Conservation (phyloP, 2,113 vertebrate species). For the Diadophis punctatus region DNA sequence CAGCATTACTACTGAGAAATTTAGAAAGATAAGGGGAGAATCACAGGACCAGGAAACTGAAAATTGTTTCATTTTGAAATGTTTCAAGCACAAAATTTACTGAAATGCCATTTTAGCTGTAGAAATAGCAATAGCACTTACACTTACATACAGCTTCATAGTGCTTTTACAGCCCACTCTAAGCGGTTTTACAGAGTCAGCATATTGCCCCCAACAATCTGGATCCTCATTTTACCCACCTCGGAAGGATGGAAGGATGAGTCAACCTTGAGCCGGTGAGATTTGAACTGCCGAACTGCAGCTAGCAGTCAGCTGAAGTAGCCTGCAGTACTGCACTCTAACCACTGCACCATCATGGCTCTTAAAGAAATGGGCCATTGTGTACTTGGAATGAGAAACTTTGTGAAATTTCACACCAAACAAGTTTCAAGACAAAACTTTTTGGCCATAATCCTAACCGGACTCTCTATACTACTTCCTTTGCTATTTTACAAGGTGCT, state of each 20-base stretch:
- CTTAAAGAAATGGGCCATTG: not conserved
- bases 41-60: not conserved
- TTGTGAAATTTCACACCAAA: not conserved
- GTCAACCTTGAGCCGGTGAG: too few relatives aligned
- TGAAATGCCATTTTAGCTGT: not conserved
- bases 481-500: not conserved
- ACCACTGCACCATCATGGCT: too few relatives aligned
- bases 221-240: too few relatives aligned
- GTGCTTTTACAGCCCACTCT: too few relatives aligned
- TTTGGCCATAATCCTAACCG: not conserved
- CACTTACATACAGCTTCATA: too few relatives aligned
- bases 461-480: not conserved
- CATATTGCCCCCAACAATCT: too few relatives aligned
- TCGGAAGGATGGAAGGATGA: too few relatives aligned
- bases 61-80: not conserved
- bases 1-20: not conserved
- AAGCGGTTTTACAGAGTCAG: too few relatives aligned
- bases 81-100: not conserved
- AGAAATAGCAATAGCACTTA: not conserved
- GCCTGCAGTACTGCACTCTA: too few relatives aligned
- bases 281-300: too few relatives aligned
- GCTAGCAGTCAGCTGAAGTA: too few relatives aligned
- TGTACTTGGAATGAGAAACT: not conserved
- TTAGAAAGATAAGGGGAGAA: not conserved
- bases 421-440: not conserved